Evolutionary conservation across 2,797 vertebrate species (phyloP).

Genomic region (Miichthys miiuy): DNA sequence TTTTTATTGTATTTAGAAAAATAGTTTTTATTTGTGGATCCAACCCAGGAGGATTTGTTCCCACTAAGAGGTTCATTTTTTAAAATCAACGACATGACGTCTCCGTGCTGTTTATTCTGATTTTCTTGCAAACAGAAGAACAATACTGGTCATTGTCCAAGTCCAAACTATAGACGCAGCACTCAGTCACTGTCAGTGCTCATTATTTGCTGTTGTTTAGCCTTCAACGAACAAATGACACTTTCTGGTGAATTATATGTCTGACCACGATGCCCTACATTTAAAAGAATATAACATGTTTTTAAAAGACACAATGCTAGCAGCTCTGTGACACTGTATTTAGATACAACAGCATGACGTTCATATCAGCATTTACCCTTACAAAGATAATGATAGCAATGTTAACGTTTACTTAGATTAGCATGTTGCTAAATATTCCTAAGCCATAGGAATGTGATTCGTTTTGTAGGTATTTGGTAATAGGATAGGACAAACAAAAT

Average conservation of each 20-base stretch:
- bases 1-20: constrained; percentile 5
- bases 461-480: neutral
- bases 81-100: neutral
- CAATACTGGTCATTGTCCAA: too few relatives aligned
- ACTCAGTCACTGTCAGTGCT: neutral
- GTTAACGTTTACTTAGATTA: too few relatives aligned
- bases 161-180: neutral
- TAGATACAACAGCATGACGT: too few relatives aligned
- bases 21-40: neutral
- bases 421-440: too few relatives aligned
- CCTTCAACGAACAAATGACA: neutral
- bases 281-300: too few relatives aligned
- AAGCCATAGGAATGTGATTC: neutral
- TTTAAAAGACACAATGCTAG: too few relatives aligned
- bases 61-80: neutral
- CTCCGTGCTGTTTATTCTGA: neutral
- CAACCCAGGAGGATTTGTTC: neutral
- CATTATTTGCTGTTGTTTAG: neutral
- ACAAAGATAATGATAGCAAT: too few relatives aligned
- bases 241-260: neutral
- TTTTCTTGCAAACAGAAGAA: neutral
- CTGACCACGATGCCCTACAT: neutral
- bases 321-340: neutral
- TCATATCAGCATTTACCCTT: too few relatives aligned
- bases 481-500: too few relatives aligned